Evolutionary conservation across 2,113 vertebrate species (phyloP), one percentile per base, ranked within the genome.

Genomic region (Spea multiplicata): DNA sequence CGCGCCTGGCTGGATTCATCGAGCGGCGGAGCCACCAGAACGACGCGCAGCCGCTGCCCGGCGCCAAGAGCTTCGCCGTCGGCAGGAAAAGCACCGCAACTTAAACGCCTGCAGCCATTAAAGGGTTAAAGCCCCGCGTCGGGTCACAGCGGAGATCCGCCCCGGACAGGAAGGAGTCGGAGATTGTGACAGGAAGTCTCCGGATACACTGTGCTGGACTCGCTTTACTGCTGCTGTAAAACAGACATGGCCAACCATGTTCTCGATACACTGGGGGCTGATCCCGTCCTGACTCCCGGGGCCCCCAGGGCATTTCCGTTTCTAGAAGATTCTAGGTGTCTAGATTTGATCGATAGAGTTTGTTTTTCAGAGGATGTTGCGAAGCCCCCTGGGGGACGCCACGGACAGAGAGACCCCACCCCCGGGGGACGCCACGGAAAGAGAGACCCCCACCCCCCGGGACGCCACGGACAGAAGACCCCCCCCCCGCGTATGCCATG

Each of bases 11-110:
- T 0, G 92, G 93, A 14, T 98, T 99, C 84, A 95, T 98, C 0
- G 97, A 99, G 73, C 90, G 97, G 49, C 94, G 97, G 81, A 91
- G 89, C 75, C 97, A 99, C 83, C 95, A 98, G 82, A 95, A 96
- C 0, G 97, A 99, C 0, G 92, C 96, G 61, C 91, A 93, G 8
- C 97, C 97, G 0, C 44, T 96, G 45, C 95, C 95, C 52, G 93
- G 94, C 0, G 89, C 98, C 84, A 98, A 98, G 84, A 94, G 94
- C 75, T 94, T 97, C 87, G 93, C 98, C 30, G 66, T 92, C 86
- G 90, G 84, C 80, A 84, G 92, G 76, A 82, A 86, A 62, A 89
- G 70, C 76, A 84, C 83, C 0, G 88, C 87, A 76, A 93, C 90
- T 0, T 92, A 91, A 84, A 0, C 74, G 59, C 0, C n/a, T 30